Evolutionary conservation across 2,797 vertebrate genomes (phyloP), one percentile per base, ranked within the genome.

Genomic region (Poecilia picta): DNA sequence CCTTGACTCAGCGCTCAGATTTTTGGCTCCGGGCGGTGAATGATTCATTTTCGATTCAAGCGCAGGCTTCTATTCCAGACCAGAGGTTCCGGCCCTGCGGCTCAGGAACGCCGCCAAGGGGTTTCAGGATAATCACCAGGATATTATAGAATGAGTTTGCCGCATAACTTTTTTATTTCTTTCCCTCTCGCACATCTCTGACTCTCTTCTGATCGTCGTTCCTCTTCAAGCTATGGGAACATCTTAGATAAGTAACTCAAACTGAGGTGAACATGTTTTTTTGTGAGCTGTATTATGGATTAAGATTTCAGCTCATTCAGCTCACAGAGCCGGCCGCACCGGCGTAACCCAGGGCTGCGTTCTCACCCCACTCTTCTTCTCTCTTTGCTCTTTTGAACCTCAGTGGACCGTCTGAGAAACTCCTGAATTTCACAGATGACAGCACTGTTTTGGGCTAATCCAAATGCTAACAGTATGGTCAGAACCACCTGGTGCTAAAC

Each of bases 11-110:
- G 51, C 8, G 41, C 57, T 81, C 74, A 75, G 43, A 78, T 53
- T 79, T 84, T 68, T 72, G 66, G 77, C 83, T 86, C 64, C 12
- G 1, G 77, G 62, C n/a, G n/a, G 72, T 2, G 13, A 72, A 75
- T 78, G 23, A 72, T 75, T 83, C 72, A 78, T 88, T 83, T 76
- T 77, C 13, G 57, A 79, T 81, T 80, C 20, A 73, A 74, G 53
- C 45, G 53, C 36, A 72, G 72, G 25, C n/a, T 72, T 75, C 83
- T 49, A n/a, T 80, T 73, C 77, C 28, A 49, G 72, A 81, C n/a
- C 73, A 78, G 73, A 74, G 59, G 33, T 73, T 74, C 46, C 68
- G 39, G 18, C 41, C 78, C 41, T 23, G 4, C 73, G 68, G 53
- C 79, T 51, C 0, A 1, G 39, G 51, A 55, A 66, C 70, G 57